phyloP scores from a whole-genome alignment of 2,888 invertebrate genomes.

The Silvanus unidentatus region DNA sequence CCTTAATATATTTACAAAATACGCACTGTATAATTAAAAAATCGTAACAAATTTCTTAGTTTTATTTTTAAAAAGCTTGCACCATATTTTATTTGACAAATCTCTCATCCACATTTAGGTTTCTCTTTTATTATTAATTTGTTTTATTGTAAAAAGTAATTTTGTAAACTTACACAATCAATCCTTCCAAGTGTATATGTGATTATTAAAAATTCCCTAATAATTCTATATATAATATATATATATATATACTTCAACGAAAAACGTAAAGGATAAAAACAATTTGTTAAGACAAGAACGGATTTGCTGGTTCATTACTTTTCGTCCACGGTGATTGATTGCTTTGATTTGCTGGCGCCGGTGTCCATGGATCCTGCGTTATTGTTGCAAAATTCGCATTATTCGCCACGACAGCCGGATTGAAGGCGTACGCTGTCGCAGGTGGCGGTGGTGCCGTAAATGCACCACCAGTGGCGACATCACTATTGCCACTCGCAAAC shows the following conservation, averaged over 20 bases:
- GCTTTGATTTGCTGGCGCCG: slow-evolving; percentile 38
- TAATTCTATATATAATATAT: neutral
- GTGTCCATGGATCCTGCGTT: slow-evolving; percentile 45
- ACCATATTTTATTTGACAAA: too few species aligned
- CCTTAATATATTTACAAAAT: too few species aligned
- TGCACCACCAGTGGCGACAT: slow-evolving; percentile 15
- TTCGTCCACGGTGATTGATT: slow-evolving; percentile 41
- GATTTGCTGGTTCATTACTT: slow-evolving; percentile 50
- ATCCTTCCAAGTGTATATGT: too few species aligned
- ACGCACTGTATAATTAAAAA: too few species aligned
- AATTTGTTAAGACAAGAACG: slow-evolving; percentile 57
- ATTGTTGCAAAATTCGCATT: slow-evolving; percentile 22
- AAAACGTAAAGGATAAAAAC: neutral
- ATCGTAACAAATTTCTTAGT: too few species aligned
- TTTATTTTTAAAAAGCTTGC: too few species aligned
- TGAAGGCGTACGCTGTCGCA: slow-evolving; percentile 15
- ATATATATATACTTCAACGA: slow-evolving; percentile 1
- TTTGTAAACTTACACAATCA: too few species aligned
- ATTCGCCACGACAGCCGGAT: slow-evolving; percentile 13
- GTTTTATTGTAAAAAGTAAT: too few species aligned
- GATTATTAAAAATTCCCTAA: too few species aligned
- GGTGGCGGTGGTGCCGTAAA: slow-evolving; percentile 8
- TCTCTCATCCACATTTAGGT: too few species aligned
- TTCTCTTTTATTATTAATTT: too few species aligned
- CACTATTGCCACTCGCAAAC: slow-evolving; percentile 24